Conservation (phyloP, 2,797 vertebrate species). For the Chloroceryle inda region DNA sequence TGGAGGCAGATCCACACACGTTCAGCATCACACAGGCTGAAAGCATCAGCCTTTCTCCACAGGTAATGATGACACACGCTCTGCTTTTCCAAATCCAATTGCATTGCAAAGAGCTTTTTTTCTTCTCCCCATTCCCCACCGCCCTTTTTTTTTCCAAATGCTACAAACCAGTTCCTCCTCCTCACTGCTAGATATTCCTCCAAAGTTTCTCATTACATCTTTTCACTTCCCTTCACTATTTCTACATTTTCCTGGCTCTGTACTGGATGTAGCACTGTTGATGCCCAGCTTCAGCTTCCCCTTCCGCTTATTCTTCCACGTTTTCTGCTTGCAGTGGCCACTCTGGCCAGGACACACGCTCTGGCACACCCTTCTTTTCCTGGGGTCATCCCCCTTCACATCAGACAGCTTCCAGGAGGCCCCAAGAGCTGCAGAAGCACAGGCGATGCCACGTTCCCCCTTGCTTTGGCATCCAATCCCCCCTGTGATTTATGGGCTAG, state of each 20-base stretch:
- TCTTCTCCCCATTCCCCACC: no score
- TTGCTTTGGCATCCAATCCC: neutral
- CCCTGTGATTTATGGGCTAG: neutral
- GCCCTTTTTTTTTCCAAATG: neutral
- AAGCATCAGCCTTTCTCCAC: neutral
- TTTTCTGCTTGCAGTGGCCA: neutral
- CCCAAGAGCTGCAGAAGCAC: neutral
- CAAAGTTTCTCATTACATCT: neutral
- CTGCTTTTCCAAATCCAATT: neutral
- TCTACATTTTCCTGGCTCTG: neutral
- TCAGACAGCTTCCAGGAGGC: neutral
- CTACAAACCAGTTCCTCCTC: constrained; percentile 7
- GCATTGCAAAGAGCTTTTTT: neutral
- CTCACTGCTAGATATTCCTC: neutral
- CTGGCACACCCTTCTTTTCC: neutral
- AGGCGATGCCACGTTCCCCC: neutral
- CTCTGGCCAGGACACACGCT: neutral
- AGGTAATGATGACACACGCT: neutral
- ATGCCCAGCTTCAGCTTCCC: neutral
- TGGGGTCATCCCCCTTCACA: neutral
- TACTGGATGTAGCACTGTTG: neutral
- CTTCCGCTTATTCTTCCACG: neutral
- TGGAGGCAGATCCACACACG: accelerated
- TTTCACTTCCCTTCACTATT: neutral
- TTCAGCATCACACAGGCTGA: neutral